Evolutionary conservation across 2,888 invertebrate genomes (phyloP).

Genomic region (Watsonalla binaria): DNA sequence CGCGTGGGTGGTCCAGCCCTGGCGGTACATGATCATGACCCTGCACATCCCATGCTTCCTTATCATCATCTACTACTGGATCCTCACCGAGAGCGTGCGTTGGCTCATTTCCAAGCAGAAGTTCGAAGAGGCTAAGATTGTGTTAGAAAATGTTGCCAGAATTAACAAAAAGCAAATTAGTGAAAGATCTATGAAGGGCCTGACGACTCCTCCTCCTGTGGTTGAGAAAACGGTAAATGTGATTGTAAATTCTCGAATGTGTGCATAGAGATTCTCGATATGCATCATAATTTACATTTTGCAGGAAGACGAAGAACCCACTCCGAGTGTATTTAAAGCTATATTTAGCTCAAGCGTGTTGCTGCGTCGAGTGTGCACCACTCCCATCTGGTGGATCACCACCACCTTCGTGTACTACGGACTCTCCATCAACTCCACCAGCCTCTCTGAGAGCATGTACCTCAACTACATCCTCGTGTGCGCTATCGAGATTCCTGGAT

Average conservation of each 20-base stretch:
- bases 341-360: constrained; percentile 73
- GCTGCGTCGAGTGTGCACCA: constrained; percentile 78
- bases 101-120: constrained; percentile 86
- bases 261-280: too few species aligned
- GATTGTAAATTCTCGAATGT: too few species aligned
- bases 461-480: constrained; percentile 83
- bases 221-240: constrained; percentile 8
- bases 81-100: constrained; percentile 82
- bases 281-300: neutral
- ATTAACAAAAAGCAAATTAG: constrained; percentile 79
- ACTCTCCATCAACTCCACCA: constrained; percentile 85
- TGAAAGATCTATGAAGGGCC: constrained; percentile 65
- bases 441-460: constrained; percentile 85
- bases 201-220: constrained; percentile 55
- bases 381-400: constrained; percentile 88
- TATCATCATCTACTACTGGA: constrained; percentile 82
- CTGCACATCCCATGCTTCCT: constrained; percentile 84
- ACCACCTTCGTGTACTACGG: constrained; percentile 89
- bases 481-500: constrained; percentile 85
- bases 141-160: constrained; percentile 80
- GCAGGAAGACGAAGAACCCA: constrained; percentile 17
- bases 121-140: constrained; percentile 78
- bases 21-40: constrained; percentile 82
- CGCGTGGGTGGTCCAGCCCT: constrained; percentile 83
- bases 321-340: constrained; percentile 31